phyloP scores from a whole-genome alignment of 2,888 invertebrate species.

The Nasonia oneida region DNA sequence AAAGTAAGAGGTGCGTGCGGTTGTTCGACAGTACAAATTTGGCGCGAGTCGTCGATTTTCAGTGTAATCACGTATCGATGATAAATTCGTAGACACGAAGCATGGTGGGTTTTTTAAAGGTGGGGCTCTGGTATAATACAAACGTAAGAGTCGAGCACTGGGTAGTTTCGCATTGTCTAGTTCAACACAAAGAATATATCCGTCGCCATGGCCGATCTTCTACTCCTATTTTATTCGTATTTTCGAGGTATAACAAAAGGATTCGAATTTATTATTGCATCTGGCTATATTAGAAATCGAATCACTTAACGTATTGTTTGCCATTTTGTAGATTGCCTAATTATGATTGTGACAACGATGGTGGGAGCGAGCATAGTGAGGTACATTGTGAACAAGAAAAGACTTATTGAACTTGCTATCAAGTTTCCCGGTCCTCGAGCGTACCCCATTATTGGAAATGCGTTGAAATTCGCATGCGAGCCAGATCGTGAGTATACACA shows the following conservation, averaged over 20 bases:
- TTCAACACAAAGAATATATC: background rate
- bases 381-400: constrained; percentile 25
- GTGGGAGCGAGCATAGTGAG: background rate
- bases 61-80: constrained; percentile 29
- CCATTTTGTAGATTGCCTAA: constrained; percentile 22
- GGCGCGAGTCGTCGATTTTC: background rate
- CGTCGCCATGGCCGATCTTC: background rate
- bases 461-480: constrained; percentile 64
- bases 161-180: constrained; percentile 1
- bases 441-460: constrained; percentile 65
- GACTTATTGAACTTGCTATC: constrained; percentile 31
- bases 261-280: background rate
- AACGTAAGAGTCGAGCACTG: background rate
- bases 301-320: background rate
- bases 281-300: background rate
- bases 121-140: background rate
- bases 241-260: background rate
- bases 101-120: background rate
- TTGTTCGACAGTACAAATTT: background rate
- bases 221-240: background rate
- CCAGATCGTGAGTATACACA: constrained; percentile 60
- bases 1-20: background rate
- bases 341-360: background rate
- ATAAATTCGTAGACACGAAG: constrained; percentile 1
- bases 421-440: constrained; percentile 65